Evolutionary conservation across 2,797 vertebrate genomes (phyloP), one percentile per base, ranked within the genome.

Genomic region (Nyctalus aviator): DNA sequence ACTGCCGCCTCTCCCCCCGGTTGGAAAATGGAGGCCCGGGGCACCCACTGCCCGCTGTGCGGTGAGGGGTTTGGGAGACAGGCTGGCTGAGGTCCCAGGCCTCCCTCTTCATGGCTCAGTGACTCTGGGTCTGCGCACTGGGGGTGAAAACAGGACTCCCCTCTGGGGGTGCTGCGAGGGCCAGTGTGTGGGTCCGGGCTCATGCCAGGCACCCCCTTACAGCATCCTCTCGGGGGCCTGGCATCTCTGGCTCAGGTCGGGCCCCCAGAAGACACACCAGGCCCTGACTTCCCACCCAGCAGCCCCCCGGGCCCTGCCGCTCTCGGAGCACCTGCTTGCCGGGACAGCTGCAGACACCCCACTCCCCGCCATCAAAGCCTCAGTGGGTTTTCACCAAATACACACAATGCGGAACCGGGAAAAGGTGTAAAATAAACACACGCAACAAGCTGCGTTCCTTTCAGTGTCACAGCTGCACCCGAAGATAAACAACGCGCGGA

Each of bases 381-480:
- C 97, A 68, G 97, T 96, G 97, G 98, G 97, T 98, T 98, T 97
- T 98, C 98, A 98, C 97, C 98, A 98, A 98, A 98, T 98, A 98
- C 97, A 98, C 98, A 98, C 96, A 98, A 97, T 97, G 96, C 93
- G 93, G 97, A 98, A 97, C 97, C 93, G 69, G 93, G 96, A 97
- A 96, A 98, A 98, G 98, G 98, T 98, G 98, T 98, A 97, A 98
- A 98, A 97, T 98, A 98, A 98, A 98, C 96, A 98, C 97, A 97
- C 78, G 91, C 95, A 97, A 98, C 98, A 98, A 98, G 98, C 98
- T 97, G 97, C 95, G 97, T 97, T 97, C 97, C 97, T 97, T 97
- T 97, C 97, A 96, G 96, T 91, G 81, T 97, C 97, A 97, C 98
- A 98, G 98, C 98, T 98, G 98, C 98, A 97, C 98, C 95, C 94